A percentile compares a stretch with the other conserved stretches of the same genome.
These are phyloP conservation scores for Synanceia verrucosa DNA, from an alignment of 2,797 vertebrate species.

Conservation along the genomic window DNA sequence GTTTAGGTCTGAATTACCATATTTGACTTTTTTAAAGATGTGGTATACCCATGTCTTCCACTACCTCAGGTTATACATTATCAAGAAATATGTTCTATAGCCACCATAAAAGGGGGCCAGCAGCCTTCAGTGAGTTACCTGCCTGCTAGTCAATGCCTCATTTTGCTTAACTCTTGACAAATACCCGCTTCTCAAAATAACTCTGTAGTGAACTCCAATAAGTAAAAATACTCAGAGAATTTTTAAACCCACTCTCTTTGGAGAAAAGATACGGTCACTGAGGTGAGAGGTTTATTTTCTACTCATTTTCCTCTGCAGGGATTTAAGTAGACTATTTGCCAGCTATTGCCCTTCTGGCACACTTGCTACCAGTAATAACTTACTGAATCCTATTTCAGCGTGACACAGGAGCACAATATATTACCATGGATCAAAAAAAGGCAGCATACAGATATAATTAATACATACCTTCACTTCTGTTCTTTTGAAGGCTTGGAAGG, in stretches of 20 bases:
- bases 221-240: conserved; percentile 2
- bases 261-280: background rate
- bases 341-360: background rate
- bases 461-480: conserved; percentile 93
- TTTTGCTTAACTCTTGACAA: background rate
- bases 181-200: conserved; percentile 23
- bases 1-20: background rate
- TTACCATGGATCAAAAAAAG: background rate
- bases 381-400: background rate
- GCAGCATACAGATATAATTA: background rate
- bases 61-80: background rate
- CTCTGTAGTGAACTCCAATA: conserved; percentile 6
- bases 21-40: background rate
- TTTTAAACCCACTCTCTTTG: conserved; percentile 18
- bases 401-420: background rate
- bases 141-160: background rate
- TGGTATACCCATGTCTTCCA: background rate
- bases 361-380: background rate
- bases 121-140: too few relatives aligned
- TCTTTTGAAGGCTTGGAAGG: conserved; percentile 97
- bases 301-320: conserved; percentile 12
- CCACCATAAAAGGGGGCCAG: background rate
- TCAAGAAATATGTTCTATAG: background rate
- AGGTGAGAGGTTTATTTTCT: conserved; percentile 7
- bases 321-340: background rate